These are phyloP conservation scores for Slavum lentiscoides DNA, from an alignment of 2,888 invertebrate species.

Conservation along the genomic window DNA sequence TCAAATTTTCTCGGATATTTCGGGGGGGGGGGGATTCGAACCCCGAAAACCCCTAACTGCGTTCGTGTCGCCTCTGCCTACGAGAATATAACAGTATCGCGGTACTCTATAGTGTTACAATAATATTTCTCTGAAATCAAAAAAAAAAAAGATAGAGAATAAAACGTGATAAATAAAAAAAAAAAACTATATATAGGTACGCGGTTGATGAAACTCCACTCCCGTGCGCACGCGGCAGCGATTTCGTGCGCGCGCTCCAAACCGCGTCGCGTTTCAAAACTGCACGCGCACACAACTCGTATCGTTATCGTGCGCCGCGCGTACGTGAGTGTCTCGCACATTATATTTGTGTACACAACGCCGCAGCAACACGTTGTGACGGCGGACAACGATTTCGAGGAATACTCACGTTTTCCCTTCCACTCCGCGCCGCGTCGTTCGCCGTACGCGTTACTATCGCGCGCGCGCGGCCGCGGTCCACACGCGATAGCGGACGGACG, in stretches of 20 bases:
- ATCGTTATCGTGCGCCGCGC: not conserved
- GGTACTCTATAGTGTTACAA: not conserved
- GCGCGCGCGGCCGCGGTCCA: not conserved
- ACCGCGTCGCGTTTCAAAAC: slow-evolving; percentile 10
- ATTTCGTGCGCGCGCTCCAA: slow-evolving; percentile 38
- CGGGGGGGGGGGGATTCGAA: too few species aligned
- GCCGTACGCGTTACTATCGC: not conserved
- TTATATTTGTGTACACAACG: not conserved
- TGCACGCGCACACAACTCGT: slow-evolving; percentile 25
- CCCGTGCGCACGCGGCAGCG: slow-evolving; percentile 47
- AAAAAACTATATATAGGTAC: too few species aligned
- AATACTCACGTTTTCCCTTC: slow-evolving; percentile 34
- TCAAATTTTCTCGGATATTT: too few species aligned
- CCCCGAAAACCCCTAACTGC: too few species aligned
- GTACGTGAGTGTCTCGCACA: not conserved
- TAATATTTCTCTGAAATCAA: slow-evolving; percentile 19
- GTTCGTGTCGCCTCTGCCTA: too few species aligned
- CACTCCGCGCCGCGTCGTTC: not conserved
- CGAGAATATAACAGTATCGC: too few species aligned
- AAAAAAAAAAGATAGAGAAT: too few species aligned
- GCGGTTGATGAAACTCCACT: too few species aligned
- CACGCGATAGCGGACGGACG: slow-evolving; percentile 11
- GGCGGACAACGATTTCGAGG: slow-evolving; percentile 15
- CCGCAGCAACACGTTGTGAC: not conserved
- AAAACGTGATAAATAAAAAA: slow-evolving; percentile 40